These are phyloP conservation scores for Yponomeuta plumbellus DNA, from an alignment of 2,888 invertebrate species.

Conservation along the genomic window DNA sequence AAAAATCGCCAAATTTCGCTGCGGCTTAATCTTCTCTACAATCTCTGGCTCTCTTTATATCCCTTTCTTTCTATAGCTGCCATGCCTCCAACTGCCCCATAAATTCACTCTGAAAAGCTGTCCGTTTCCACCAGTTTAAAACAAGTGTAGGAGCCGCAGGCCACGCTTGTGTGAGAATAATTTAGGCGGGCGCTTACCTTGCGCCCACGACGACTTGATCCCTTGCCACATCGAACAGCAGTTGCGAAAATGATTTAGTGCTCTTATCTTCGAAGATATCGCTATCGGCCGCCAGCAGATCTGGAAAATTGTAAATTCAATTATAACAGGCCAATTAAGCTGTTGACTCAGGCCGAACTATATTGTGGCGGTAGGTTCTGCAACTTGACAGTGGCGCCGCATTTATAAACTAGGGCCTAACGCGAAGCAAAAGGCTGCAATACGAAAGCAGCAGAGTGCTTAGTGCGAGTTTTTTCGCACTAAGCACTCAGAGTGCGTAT, in stretches of 20 bases:
- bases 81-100: too few species aligned
- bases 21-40: too few species aligned
- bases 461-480: too few species aligned
- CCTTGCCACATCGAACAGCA: conserved; percentile 90
- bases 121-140: too few species aligned
- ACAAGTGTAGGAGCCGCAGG: not conserved
- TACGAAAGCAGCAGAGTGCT: too few species aligned
- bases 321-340: conserved; percentile 13
- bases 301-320: conserved; percentile 69
- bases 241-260: conserved; percentile 86
- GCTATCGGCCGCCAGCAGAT: conserved; percentile 80
- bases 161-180: not conserved
- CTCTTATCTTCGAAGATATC: conserved; percentile 84
- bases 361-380: not conserved
- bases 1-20: too few species aligned
- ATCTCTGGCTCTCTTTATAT: too few species aligned
- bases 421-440: not conserved
- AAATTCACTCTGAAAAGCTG: too few species aligned
- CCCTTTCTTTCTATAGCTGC: too few species aligned
- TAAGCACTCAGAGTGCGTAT: not conserved
- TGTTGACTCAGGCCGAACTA: conserved; percentile 12
- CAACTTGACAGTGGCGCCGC: conserved; percentile 12
- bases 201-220: conserved; percentile 94
- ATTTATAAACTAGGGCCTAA: conserved; percentile 2
- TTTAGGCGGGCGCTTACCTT: conserved; percentile 78